Base-by-base conservation (phyloP, 1,140 invertebrate genomes). In the Grapholita molesta region DNA sequence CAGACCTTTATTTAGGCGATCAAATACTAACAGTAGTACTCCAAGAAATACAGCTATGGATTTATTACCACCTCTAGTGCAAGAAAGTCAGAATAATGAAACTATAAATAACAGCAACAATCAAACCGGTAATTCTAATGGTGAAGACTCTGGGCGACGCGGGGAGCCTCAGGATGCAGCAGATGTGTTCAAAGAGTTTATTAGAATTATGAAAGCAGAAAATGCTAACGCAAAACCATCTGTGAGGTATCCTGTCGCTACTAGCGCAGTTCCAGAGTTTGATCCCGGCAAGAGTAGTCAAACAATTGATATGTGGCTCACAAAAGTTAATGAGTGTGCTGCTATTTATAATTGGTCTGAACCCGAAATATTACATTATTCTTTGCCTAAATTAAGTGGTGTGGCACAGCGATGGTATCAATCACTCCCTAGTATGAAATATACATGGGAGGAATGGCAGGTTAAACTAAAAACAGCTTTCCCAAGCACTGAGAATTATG, bases 281-380 rank as follows among this genome's bases (percentile, higher is more conserved):
- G 35, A 42, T 15, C 35, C 35, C 2, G 11, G n/a, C n/a, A 42
- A 42, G 3, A 42, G n/a, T 42, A 42, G n/a, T 42, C 35, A 42
- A 42, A 42, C 35, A 2, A 42, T 42, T 42, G 35, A 42, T 12
- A 42, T 42, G 35, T 42, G 35, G 35, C 8, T 42, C 3, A 42
- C 35, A 3, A 68, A 68, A 68, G 48, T 68, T 32, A 33, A 68
- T 5, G 66, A 68, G 25, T 68, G 66, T 23, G 66, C 66, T 32
- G 8, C 8, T 5, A 53, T 68, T 9, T 68, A 68, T 32, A 18
- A 21, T 30, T 68, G 66, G 66, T 15, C 15, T 30, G 48, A 55
- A 7, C 24, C 18, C 1, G 38, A 68, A 68, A 57, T 23, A 12
- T 3, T 35, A 23, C 67, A 68, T 35, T 68, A 57, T 25, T 52